Base-by-base conservation (phyloP, 2,888 invertebrate genomes). In the Elegia similella region DNA sequence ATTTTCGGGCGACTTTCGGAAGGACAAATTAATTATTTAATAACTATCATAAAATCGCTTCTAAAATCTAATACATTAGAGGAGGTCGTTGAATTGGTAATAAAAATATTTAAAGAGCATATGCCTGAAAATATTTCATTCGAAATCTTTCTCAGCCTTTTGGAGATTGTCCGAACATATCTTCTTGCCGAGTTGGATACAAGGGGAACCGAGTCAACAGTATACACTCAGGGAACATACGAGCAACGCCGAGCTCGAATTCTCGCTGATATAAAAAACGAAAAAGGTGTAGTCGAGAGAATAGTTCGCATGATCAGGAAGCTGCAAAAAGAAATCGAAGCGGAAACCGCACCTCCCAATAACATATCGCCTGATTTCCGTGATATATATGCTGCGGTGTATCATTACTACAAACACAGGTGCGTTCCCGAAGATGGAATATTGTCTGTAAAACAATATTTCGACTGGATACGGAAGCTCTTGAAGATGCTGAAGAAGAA, bases 301-400 rank as follows among this genome's bases (percentile, higher is more conserved):
- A 12, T 53, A 15, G 53, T 53, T 23, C 13, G 6, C 7, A 15
- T 53, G 23, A 42, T 53, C 29, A 53, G 8, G n/a, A 29, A 17
- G 15, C 13, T 53, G 53, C 29, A 53, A 42, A 23, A 38, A 6
- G 53, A 53, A 42, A 53, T 53, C 13, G 6, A 42, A 42, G 42
- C 42, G 2, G 53, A 53, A 42, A 53, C n/a, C 23, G 42, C 42
- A 7, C 0, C 29, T 1, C 42, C 42, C 13, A 53, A 42, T 2
- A 23, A 30, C 23, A 53, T 53, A 42, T 42, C 42, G 42, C 53
- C 53, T 10, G 53, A 53, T 30, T 53, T 53, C 3, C 53, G 53
- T 5, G 53, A 53, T 13, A 53, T 30, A 23, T 53, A 42, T 17
- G 53, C 53, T 7, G 53, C 53, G 13, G 53, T 53, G 53, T 53